These are phyloP conservation scores for Xiphorhynchus erythropygius DNA, from an alignment of 2,797 vertebrate species.

Conservation along the genomic window DNA sequence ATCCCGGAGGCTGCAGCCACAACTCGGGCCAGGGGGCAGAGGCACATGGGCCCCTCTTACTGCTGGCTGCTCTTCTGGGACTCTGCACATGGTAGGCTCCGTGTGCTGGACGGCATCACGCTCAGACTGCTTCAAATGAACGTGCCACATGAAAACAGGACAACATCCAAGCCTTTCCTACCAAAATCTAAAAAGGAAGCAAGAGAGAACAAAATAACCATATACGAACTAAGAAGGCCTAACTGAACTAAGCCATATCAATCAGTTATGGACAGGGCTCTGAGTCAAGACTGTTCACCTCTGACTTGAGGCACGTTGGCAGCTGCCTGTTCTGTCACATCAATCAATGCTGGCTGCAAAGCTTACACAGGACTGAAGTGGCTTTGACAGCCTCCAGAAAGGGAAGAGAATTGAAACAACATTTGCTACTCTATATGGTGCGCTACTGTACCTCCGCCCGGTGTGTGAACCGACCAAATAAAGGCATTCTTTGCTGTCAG, in stretches of 20 bases:
- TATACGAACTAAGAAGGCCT: conserved; percentile 69
- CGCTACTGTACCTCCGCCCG: conserved; percentile 67
- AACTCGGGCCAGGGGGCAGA: conserved; percentile 70
- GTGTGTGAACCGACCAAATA: conserved; percentile 76
- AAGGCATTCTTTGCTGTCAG: conserved; percentile 90
- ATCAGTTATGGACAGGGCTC: conserved; percentile 77
- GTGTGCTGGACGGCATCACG: neutral
- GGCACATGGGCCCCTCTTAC: conserved; percentile 22
- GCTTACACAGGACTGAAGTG: conserved; percentile 50
- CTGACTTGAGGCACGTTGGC: conserved; percentile 75
- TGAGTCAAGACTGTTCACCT: conserved; percentile 74
- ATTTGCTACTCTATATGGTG: conserved; percentile 67
- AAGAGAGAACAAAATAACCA: neutral
- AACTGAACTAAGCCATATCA: conserved; percentile 90
- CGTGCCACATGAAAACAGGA: conserved; percentile 68
- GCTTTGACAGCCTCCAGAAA: conserved; percentile 48
- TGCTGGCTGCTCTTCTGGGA: conserved; percentile 75
- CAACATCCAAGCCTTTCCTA: neutral
- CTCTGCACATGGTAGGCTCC: conserved; percentile 74
- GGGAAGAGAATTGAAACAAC: conserved; percentile 48
- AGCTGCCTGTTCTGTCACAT: conserved; percentile 69
- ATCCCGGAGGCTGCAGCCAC: conserved; percentile 83
- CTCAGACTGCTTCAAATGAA: conserved; percentile 64
- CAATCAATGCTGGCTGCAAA: conserved; percentile 67
- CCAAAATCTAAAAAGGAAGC: neutral